Conservation (phyloP, 1,140 invertebrate genomes). For the Leucophenga varia region DNA sequence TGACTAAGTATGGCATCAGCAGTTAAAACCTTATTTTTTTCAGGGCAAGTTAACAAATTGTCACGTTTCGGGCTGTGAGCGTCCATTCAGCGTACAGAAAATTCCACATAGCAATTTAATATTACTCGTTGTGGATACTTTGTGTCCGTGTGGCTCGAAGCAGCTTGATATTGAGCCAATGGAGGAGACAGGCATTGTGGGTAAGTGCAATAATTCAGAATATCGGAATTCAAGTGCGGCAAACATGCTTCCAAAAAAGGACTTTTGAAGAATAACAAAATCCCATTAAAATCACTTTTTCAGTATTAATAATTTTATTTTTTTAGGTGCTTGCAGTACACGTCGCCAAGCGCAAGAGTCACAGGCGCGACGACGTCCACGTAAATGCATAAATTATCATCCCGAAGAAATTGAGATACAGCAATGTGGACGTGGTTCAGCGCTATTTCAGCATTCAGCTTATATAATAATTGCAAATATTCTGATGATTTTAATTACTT, state of each 20-base stretch:
- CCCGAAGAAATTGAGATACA: constrained; percentile 80
- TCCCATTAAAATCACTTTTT: not conserved
- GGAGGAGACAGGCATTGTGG: constrained; percentile 61
- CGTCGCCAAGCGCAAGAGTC: constrained; percentile 60
- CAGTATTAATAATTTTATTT: not conserved
- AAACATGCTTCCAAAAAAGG: no score
- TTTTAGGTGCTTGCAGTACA: constrained; percentile 58
- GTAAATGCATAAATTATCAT: constrained; percentile 85
- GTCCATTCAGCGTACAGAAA: constrained; percentile 90
- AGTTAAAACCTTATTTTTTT: constrained; percentile 18
- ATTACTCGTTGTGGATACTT: constrained; percentile 82
- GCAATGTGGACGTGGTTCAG: constrained; percentile 63
- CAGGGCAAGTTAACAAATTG: constrained; percentile 91
- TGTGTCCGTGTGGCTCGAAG: constrained; percentile 85
- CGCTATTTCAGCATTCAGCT: constrained; percentile 30
- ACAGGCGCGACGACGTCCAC: constrained; percentile 68
- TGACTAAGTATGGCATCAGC: not conserved
- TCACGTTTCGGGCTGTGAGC: constrained; percentile 84
- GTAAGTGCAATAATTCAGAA: constrained; percentile 27
- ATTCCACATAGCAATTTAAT: constrained; percentile 90
- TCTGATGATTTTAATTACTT: constrained; percentile 45
- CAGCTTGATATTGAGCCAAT: constrained; percentile 77
- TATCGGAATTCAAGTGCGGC: no score
- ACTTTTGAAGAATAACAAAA: no score
- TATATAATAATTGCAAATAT: constrained; percentile 40